Base-by-base conservation (phyloP, 2,113 vertebrate genomes). In the Ailuropoda melanoleuca region DNA sequence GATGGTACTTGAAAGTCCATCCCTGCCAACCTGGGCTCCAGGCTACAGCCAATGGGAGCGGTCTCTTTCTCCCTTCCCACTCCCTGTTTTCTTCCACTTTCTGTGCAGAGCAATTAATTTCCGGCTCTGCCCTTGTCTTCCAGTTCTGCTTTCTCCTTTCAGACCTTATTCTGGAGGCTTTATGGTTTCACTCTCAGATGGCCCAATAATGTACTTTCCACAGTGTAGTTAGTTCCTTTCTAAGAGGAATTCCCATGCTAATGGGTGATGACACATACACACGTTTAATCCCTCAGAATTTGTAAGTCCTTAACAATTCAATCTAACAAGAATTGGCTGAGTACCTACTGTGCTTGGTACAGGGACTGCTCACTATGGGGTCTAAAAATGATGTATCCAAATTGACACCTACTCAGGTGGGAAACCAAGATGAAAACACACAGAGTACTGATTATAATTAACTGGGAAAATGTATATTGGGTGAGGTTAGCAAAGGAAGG, bases 351-450 rank as follows among this genome's bases (percentile, higher is more conserved):
- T 83, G 43, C 72, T 81, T 93, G 62, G n/a, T 72, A 93, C 15
- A 19, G 5, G 60, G 9, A 7, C 78, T 96, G 37, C 68, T 88
- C 80, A 26, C 78, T 81, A 1, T 89, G 60, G 68, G 37, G 31
- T 75, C 89, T 78, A 48, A 93, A 95, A 88, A 66, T 0, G 23
- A 68, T 83, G 19, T 43, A 31, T 95, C 70, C 29, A 91, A 66
- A 72, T 21, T 87, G 92, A 37, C 37, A 80, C 74, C 56, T 93
- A 46, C 55, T 84, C 80, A 64, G 60, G 68, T 95, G 55, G 39
- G 66, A 53, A 97, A 95, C 68, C 18, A 66, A 94, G 60, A 87
- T 83, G 55, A 46, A 94, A 97, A 94, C 43, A 83, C 39, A n/a
- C 3, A 46, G 50, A 77, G 17, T 88, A 87, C 46, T 56, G 46